phyloP scores from a whole-genome alignment of 2,888 invertebrate genomes.

The Fragum whitleyi region DNA sequence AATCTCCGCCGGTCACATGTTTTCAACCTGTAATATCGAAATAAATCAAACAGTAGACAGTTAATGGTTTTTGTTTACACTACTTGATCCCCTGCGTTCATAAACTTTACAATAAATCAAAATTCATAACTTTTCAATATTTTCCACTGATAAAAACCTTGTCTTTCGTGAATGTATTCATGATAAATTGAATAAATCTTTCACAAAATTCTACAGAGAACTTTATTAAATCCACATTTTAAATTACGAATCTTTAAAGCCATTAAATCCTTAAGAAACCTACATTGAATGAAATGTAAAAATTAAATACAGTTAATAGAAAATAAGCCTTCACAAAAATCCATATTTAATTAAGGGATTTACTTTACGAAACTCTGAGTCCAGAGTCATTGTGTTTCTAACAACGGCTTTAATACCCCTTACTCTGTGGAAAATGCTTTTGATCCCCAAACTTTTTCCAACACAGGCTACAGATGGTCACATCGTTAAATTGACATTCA shows the following conservation, averaged over 20 bases:
- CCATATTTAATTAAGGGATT: slow-evolving; percentile 28
- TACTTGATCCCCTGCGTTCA: not conserved
- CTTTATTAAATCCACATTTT: not conserved
- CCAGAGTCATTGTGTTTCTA: slow-evolving; percentile 4
- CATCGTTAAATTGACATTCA: too few relatives aligned
- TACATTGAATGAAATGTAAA: not conserved
- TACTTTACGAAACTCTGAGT: not conserved
- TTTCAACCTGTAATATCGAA: slow-evolving; percentile 1
- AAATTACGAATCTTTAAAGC: not conserved
- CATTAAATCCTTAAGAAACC: not conserved
- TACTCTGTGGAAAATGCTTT: too few relatives aligned
- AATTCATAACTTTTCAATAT: not conserved
- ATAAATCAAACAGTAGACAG: not conserved
- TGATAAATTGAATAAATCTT: not conserved
- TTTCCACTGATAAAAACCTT: not conserved
- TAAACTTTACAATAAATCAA: not conserved
- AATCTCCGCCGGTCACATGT: not conserved
- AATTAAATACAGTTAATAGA: slow-evolving; percentile 12
- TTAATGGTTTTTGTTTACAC: not conserved
- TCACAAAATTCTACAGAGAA: not conserved
- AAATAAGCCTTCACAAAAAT: slow-evolving; percentile 8
- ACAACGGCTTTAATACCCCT: not conserved
- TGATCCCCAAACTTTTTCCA: too few relatives aligned
- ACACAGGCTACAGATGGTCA: too few relatives aligned
- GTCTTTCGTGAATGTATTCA: not conserved